Base-by-base conservation (phyloP, 2,888 invertebrate genomes). In the Apodemia duryi region DNA sequence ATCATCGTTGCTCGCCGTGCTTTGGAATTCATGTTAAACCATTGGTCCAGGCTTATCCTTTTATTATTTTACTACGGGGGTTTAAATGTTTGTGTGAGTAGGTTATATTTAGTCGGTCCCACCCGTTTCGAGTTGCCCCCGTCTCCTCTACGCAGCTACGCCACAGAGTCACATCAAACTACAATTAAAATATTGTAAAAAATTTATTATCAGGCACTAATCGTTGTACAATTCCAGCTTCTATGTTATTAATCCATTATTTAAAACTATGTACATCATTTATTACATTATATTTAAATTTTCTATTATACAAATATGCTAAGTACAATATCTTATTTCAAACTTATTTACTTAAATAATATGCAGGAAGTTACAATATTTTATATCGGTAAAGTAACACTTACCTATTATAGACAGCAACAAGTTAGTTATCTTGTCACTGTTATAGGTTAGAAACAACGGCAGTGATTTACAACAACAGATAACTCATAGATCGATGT, bases 181-280 rank as follows among this genome's bases (percentile, higher is more conserved):
- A 13, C 46, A 13, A 46, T 4, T 35, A 7, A 13, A 46, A 46
- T 29, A 43, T n/a, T 11, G 65, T 67, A 11, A 51, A 63, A 63
- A 67, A 29, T 51, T 68, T 68, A 63, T 66, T 68, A 65, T 66
- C 65, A 74, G 71, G 72, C 74, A 75, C 73, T 65, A 46, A 60
- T 73, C 73, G 72, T 74, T 73, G 72, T 72, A 72, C 73, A 72
- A 41, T 38, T 11, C 10, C 63, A 41, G 54, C 62, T 57, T 35
- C n/a, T 63, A 65, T 35, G n/a, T 63, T 29, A 38, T 9, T 43
- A 29, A 57, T 57, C 63, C 43, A 32, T 28, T 57, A 57, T 28
- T 32, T 57, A 57, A 64, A n/a, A 57, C 32, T 11, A 54, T 35
- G 41, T 32, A 62, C 46, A 46, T 43, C 43, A 11, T 46, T 46